Evolutionary conservation across 2,888 invertebrate species (phyloP).

Genomic region (Cheilosia urbana): DNA sequence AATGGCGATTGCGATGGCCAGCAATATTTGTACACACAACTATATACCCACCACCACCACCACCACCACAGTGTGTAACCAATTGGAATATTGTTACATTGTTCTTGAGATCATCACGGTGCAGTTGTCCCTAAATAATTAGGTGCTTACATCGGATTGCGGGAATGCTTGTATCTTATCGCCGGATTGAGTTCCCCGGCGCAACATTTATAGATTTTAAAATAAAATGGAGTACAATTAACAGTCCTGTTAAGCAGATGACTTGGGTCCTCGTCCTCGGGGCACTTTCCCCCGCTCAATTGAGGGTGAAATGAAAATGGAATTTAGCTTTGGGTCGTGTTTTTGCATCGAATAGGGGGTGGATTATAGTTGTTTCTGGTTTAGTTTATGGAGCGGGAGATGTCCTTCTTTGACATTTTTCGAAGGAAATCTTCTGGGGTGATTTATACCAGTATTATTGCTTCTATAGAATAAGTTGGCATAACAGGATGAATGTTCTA

Average conservation of each 20-base stretch:
- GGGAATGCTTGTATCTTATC: constrained; percentile 5
- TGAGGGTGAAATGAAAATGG: constrained; percentile 47
- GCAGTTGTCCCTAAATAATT: constrained; percentile 42
- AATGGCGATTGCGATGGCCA: constrained; percentile 42
- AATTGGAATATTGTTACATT: constrained; percentile 63
- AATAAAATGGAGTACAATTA: constrained; percentile 24
- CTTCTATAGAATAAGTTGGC: no score
- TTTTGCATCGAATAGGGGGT: not conserved
- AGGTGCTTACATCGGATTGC: constrained; percentile 30
- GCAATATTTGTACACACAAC: not conserved
- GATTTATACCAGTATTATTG: not conserved
- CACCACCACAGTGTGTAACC: constrained; percentile 46
- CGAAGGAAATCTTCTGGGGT: not conserved
- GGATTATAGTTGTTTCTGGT: not conserved
- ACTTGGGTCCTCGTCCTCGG: constrained; percentile 7
- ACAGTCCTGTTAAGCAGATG: constrained; percentile 45
- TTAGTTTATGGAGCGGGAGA: not conserved
- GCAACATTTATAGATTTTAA: constrained; percentile 30
- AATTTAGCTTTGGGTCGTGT: not conserved
- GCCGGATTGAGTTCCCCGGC: constrained; percentile 2
- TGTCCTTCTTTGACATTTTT: not conserved
- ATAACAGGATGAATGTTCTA: no score
- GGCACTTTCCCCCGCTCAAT: constrained; percentile 20
- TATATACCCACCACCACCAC: no score
- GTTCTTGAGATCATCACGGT: constrained; percentile 30